These are phyloP conservation scores for Piscicola geometra DNA, from an alignment of 2,888 invertebrate genomes.

Conservation along the genomic window DNA sequence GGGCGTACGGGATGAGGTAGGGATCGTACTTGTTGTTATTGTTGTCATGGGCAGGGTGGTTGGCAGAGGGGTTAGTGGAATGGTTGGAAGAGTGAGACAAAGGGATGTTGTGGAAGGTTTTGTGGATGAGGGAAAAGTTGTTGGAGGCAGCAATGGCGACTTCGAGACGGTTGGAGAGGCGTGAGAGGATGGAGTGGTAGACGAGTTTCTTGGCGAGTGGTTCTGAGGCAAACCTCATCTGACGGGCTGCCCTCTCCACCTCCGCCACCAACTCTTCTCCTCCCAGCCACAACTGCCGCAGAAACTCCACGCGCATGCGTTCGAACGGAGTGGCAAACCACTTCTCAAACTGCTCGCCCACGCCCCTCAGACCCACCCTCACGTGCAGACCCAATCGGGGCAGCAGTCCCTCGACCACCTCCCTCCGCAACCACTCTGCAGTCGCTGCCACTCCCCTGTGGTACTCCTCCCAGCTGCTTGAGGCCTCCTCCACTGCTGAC, in stretches of 20 bases:
- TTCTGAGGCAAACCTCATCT: background rate
- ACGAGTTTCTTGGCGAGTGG: background rate
- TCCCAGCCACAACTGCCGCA: background rate
- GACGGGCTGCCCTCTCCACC: background rate
- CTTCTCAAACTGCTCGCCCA: background rate
- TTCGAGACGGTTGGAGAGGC: constrained; percentile 11
- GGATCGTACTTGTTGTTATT: no score
- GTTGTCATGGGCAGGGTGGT: no score
- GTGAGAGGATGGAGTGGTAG: background rate
- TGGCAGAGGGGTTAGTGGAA: background rate
- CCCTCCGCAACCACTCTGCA: background rate
- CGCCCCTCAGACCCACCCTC: background rate
- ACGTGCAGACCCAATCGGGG: background rate
- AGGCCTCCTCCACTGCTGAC: background rate
- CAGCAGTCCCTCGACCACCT: background rate
- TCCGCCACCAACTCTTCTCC: background rate
- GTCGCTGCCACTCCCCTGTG: background rate
- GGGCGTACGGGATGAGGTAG: background rate
- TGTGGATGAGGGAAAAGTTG: background rate
- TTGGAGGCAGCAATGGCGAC: background rate
- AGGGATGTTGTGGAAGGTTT: background rate
- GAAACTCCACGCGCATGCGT: background rate
- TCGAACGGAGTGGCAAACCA: background rate
- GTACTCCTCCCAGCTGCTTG: no score
- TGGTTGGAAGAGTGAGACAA: no score